Percentiles rank a stretch among this genome's conserved stretches.
phyloP scores from a whole-genome alignment of 2,888 invertebrate species.

The Hoplodrina blanda region DNA sequence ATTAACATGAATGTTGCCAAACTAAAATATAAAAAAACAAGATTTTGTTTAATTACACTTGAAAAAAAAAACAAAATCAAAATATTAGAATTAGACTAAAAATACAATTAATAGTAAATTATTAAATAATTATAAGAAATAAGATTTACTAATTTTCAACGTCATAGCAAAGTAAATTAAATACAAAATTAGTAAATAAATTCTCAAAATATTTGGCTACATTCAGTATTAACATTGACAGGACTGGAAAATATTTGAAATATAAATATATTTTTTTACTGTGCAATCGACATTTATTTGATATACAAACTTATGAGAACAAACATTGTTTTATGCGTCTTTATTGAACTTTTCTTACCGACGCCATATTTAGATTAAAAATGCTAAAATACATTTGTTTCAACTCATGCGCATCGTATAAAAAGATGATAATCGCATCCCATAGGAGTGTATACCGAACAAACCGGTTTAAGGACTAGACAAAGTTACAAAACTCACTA shows the following conservation, averaged over 20 bases:
- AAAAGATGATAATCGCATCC: not conserved
- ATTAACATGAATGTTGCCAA: constrained; percentile 65
- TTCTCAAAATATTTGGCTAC: constrained; percentile 56
- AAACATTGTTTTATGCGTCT: not conserved
- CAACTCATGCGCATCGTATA: not conserved
- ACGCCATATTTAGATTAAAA: not conserved
- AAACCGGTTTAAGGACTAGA: constrained; percentile 54
- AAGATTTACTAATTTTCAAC: constrained; percentile 52
- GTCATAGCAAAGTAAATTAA: constrained; percentile 42
- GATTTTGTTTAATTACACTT: constrained; percentile 7
- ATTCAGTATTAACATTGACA: constrained; percentile 61
- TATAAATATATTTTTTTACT: constrained; percentile 26
- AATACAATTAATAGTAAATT: constrained; percentile 31
- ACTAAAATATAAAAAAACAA: constrained; percentile 10
- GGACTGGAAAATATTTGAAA: constrained; percentile 55
- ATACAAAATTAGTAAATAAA: constrained; percentile 55
- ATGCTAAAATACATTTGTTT: not conserved
- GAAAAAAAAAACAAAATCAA: constrained; percentile 12
- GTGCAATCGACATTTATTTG: constrained; percentile 28
- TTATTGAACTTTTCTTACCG: not conserved
- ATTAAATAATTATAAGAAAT: constrained; percentile 29
- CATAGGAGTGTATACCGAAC: constrained; percentile 40
- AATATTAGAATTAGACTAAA: constrained; percentile 37
- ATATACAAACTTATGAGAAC: constrained; percentile 34
- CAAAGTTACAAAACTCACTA: constrained; percentile 45